Conservation (phyloP, 2,888 invertebrate genomes). For the Spilarctia lutea region DNA sequence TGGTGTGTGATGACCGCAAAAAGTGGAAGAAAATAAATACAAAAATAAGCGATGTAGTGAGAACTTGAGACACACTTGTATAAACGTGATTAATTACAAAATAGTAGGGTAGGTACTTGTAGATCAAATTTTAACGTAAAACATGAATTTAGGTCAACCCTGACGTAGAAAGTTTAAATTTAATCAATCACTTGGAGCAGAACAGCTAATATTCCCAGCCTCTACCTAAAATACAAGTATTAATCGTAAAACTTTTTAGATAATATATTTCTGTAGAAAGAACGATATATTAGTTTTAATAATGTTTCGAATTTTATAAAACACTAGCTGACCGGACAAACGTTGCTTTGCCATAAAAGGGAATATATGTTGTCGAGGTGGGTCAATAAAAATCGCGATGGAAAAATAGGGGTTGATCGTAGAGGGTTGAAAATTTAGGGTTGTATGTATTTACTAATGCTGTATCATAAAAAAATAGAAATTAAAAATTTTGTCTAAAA, state of each 20-base stretch:
- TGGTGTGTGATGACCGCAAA: too few relatives aligned
- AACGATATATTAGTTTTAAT: background rate
- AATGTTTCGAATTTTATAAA: background rate
- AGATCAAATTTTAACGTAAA: conserved; percentile 24
- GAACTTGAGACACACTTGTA: background rate
- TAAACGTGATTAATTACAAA: background rate
- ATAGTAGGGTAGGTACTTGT: background rate
- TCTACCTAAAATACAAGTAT: conserved; percentile 32
- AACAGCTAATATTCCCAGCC: conserved; percentile 27
- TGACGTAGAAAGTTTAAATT: conserved; percentile 44
- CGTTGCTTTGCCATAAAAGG: too few relatives aligned
- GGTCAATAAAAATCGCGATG: too few relatives aligned
- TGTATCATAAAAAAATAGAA: too few relatives aligned
- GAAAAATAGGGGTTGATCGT: too few relatives aligned
- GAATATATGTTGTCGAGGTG: too few relatives aligned
- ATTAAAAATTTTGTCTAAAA: too few relatives aligned
- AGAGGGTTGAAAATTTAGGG: too few relatives aligned
- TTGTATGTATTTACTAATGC: too few relatives aligned
- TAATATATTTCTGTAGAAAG: background rate
- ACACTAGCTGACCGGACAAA: too few relatives aligned
- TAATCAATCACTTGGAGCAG: conserved; percentile 43
- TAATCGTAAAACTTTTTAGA: conserved; percentile 34
- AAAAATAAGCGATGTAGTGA: background rate
- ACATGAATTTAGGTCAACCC: conserved; percentile 25
- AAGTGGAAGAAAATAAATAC: too few relatives aligned